These are phyloP conservation scores for Gobio gobio DNA, from an alignment of 2,113 vertebrate species.

Conservation along the genomic window DNA sequence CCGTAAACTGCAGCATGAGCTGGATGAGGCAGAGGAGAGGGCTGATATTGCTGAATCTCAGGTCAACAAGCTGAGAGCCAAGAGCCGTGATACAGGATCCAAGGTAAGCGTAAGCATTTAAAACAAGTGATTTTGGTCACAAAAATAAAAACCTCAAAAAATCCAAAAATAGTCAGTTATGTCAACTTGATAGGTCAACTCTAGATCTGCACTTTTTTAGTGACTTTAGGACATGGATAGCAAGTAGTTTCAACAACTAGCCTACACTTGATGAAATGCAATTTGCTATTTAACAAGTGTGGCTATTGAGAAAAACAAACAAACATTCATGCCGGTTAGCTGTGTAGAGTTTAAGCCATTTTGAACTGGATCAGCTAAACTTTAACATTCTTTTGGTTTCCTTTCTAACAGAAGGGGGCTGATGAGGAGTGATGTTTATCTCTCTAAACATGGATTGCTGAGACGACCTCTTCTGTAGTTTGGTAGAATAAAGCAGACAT, in stretches of 20 bases:
- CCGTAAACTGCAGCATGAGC: constrained; percentile 24
- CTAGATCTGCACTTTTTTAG: too few relatives aligned
- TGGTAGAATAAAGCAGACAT: constrained; percentile 17
- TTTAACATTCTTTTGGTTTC: neutral
- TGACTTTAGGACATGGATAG: neutral
- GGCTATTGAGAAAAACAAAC: too few relatives aligned
- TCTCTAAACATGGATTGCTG: neutral
- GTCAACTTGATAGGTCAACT: neutral
- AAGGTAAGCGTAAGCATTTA: constrained; percentile 42
- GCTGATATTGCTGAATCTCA: constrained; percentile 59
- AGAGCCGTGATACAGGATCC: constrained; percentile 48
- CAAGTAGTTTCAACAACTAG: too few relatives aligned
- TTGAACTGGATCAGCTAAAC: neutral
- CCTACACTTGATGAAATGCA: too few relatives aligned
- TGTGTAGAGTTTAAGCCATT: too few relatives aligned
- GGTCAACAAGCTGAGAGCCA: constrained; percentile 60
- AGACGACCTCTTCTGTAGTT: neutral
- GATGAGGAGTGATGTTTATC: constrained; percentile 22
- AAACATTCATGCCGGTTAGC: too few relatives aligned
- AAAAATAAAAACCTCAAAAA: neutral
- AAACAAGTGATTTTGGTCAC: neutral
- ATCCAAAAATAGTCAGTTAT: neutral
- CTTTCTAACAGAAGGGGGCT: constrained; percentile 10
- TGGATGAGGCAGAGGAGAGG: constrained; percentile 49
- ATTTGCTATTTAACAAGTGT: too few relatives aligned